phyloP scores from a whole-genome alignment of 1,140 invertebrate species.

The Bombus consobrinus region DNA sequence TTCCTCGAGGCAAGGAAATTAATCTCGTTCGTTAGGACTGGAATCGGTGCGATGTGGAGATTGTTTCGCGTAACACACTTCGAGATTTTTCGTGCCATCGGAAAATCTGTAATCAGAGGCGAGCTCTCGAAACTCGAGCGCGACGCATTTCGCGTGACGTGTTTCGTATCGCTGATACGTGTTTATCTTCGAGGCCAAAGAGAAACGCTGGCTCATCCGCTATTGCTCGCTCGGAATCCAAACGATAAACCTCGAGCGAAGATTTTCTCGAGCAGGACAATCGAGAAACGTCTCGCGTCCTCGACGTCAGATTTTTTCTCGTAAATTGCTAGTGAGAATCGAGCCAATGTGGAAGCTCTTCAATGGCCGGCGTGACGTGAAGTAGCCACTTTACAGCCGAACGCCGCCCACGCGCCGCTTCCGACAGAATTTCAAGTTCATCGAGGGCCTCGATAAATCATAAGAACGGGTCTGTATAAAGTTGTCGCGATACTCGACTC shows the following conservation, averaged over 20 bases:
- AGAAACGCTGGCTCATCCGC: not conserved
- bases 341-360: slow-evolving; percentile 40
- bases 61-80: not conserved
- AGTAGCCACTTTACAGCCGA: slow-evolving; percentile 58
- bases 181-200: not conserved
- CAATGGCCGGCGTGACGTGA: slow-evolving; percentile 41
- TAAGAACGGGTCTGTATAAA: slow-evolving; percentile 25
- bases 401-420: slow-evolving; percentile 54
- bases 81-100: not conserved
- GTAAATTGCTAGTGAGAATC: not conserved
- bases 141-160: no score
- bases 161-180: not conserved
- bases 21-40: not conserved
- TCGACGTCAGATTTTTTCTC: not conserved
- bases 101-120: not conserved
- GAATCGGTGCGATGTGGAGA: not conserved
- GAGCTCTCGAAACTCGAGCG: not conserved
- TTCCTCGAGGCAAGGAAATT: not conserved
- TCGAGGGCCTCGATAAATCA: slow-evolving; percentile 57
- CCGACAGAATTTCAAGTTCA: slow-evolving; percentile 63
- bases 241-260: not conserved
- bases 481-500: slow-evolving; percentile 16
- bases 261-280: not conserved
- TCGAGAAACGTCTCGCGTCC: not conserved
- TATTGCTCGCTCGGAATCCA: not conserved